Conservation (phyloP, 2,113 vertebrate genomes). For the Tenrec ecaudatus region DNA sequence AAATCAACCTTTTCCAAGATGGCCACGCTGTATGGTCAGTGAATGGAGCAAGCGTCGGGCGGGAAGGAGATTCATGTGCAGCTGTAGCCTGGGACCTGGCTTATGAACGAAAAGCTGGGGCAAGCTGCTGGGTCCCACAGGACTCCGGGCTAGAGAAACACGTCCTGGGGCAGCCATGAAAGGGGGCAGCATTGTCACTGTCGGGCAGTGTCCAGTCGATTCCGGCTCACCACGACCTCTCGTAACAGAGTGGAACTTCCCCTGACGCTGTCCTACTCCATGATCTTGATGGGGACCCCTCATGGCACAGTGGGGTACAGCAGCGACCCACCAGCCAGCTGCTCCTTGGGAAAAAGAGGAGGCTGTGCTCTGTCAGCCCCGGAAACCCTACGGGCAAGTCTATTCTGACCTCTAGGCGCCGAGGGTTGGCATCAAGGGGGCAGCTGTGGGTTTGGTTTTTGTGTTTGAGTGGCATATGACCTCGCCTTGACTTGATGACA, state of each 20-base stretch:
- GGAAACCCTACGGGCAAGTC: no score
- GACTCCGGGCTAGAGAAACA: background rate
- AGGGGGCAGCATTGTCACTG: background rate
- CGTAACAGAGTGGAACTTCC: background rate
- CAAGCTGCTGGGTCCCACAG: background rate
- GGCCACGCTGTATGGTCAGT: background rate
- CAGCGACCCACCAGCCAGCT: no score
- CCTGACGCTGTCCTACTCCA: background rate
- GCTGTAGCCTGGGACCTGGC: background rate
- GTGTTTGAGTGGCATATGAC: no score
- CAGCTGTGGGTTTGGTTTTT: no score
- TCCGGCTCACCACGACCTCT: background rate
- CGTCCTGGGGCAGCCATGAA: background rate
- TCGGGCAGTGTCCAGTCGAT: background rate
- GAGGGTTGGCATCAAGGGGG: no score
- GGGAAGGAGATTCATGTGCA: slow-evolving; percentile 52
- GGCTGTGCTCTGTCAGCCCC: no score
- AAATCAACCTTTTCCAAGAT: background rate
- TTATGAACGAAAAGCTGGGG: slow-evolving; percentile 32
- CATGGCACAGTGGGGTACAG: no score
- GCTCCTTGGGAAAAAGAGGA: no score
- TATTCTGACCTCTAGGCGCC: no score
- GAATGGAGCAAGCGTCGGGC: background rate
- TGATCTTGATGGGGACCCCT: background rate
- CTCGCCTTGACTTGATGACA: no score